Percentiles rank a stretch among this genome's conserved stretches.
phyloP scores from a whole-genome alignment of 1,140 invertebrate genomes.

The Lordiphosa collinella region DNA sequence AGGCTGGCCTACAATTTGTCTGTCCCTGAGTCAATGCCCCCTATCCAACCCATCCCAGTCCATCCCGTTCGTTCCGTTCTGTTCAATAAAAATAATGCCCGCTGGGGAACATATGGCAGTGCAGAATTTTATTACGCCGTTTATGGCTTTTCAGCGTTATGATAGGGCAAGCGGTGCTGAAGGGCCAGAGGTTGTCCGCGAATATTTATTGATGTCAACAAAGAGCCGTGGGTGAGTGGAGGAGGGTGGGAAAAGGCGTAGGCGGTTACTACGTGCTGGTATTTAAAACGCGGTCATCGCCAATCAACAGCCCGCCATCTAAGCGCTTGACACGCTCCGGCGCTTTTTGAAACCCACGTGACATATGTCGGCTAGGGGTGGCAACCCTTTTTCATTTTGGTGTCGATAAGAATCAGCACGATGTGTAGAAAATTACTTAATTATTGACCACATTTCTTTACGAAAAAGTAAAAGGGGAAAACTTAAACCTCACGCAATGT shows the following conservation, averaged over 20 bases:
- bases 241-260: not conserved
- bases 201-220: constrained; percentile 77
- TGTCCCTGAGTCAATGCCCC: constrained; percentile 26
- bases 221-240: not conserved
- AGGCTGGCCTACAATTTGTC: constrained; percentile 55
- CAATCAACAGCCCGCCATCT: constrained; percentile 64
- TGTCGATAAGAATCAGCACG: constrained; percentile 53
- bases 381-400: constrained; percentile 50
- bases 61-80: constrained; percentile 21
- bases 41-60: constrained; percentile 21
- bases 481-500: constrained; percentile 2
- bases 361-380: constrained; percentile 56
- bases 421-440: constrained; percentile 71
- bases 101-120: constrained; percentile 76
- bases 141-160: constrained; percentile 75
- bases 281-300: constrained; percentile 68
- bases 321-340: constrained; percentile 66
- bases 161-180: constrained; percentile 22
- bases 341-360: constrained; percentile 45
- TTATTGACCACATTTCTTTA: constrained; percentile 32
- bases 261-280: constrained; percentile 53
- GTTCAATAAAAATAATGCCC: constrained; percentile 74
- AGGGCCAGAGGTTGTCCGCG: constrained; percentile 42
- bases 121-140: constrained; percentile 76
- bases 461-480: not conserved